Conservation (phyloP, 2,888 invertebrate genomes). For the Nyleta sp. region DNA sequence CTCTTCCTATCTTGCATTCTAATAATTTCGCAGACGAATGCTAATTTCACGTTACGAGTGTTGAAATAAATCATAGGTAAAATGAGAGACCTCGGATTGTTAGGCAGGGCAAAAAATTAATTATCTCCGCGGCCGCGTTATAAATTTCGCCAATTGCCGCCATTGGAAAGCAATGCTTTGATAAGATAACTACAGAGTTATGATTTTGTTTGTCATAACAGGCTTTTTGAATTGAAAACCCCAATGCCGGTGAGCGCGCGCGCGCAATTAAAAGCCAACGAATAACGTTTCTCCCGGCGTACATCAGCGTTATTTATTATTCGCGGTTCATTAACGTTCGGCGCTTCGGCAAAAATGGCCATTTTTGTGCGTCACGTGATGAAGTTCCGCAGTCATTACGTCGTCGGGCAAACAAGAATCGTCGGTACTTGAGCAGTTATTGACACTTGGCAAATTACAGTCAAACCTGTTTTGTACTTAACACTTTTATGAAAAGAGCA, state of each 20-base stretch:
- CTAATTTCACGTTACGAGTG: constrained; percentile 32
- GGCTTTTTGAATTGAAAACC: constrained; percentile 10
- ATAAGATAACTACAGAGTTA: constrained; percentile 24
- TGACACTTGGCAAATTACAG: constrained; percentile 49
- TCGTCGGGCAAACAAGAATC: constrained; percentile 33
- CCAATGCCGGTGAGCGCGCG: neutral
- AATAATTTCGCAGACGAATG: constrained; percentile 21
- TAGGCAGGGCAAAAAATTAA: constrained; percentile 26
- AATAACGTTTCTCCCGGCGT: constrained; percentile 24
- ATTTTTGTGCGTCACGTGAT: constrained; percentile 33
- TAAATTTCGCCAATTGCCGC: constrained; percentile 29
- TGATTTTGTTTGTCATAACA: constrained; percentile 41
- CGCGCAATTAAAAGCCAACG: constrained; percentile 13
- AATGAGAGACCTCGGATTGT: constrained; percentile 26
- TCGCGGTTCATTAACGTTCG: constrained; percentile 24
- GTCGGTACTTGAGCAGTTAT: constrained; percentile 37
- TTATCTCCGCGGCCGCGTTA: constrained; percentile 23
- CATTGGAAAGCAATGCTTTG: constrained; percentile 30
- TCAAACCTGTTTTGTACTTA: constrained; percentile 51
- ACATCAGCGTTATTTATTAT: constrained; percentile 40
- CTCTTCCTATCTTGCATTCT: constrained; percentile 9
- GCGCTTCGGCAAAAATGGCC: constrained; percentile 1
- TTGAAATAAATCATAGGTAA: constrained; percentile 40
- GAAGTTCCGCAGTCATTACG: constrained; percentile 31
- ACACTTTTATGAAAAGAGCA: constrained; percentile 44